Conservation (phyloP, 2,113 vertebrate genomes). For the Donacobius atricapilla region DNA sequence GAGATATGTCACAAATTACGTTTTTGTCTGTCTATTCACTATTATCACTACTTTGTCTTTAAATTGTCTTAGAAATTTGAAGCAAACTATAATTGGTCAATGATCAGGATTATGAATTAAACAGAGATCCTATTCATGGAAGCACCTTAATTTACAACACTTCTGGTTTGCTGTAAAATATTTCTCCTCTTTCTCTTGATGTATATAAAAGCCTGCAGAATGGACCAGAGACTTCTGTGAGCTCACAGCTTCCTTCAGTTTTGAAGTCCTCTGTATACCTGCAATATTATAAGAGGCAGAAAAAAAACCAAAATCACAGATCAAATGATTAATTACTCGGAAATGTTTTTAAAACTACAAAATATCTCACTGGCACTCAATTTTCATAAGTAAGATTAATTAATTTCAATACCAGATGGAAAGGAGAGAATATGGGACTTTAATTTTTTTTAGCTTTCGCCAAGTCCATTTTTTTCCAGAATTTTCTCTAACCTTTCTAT, state of each 20-base stretch:
- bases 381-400: background rate
- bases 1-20: background rate
- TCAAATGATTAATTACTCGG: background rate
- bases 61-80: background rate
- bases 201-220: background rate
- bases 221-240: background rate
- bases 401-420: background rate
- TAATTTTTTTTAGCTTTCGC: background rate
- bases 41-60: background rate
- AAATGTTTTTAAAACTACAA: background rate
- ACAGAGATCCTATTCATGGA: background rate
- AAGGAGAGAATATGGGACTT: background rate
- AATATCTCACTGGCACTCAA: background rate
- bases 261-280: conserved; percentile 17
- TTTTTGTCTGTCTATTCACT: background rate
- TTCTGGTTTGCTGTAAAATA: background rate
- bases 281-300: background rate
- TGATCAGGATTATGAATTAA: background rate
- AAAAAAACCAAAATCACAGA: background rate
- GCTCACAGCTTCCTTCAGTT: background rate
- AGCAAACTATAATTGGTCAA: background rate
- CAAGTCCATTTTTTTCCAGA: background rate
- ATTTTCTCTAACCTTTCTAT: background rate
- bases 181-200: background rate
- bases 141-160: background rate